These are phyloP conservation scores for Accipiter virgatus DNA, from an alignment of 2,113 vertebrate species.

Conservation along the genomic window DNA sequence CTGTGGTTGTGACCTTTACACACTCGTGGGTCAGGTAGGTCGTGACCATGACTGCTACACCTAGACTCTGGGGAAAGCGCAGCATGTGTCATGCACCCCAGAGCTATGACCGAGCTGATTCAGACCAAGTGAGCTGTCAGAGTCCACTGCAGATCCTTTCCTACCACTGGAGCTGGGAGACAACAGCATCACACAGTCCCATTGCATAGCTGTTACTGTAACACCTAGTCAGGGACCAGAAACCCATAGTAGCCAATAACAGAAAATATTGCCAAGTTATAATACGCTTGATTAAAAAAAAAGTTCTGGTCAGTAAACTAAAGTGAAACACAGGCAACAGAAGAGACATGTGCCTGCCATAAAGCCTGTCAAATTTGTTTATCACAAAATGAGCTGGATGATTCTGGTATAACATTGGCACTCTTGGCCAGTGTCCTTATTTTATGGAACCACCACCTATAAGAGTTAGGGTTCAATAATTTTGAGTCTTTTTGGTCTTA, in stretches of 20 bases:
- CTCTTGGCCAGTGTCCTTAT: background rate
- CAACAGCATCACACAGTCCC: background rate
- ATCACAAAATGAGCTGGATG: background rate
- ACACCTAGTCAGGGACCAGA: background rate
- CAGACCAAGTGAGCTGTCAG: background rate
- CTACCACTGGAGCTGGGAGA: background rate
- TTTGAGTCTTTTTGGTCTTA: background rate
- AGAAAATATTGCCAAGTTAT: background rate
- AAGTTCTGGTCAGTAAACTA: background rate
- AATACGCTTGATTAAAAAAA: background rate
- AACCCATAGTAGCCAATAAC: background rate
- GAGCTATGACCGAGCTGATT: background rate
- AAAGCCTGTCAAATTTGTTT: background rate
- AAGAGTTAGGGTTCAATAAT: background rate
- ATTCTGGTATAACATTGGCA: background rate
- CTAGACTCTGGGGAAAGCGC: background rate
- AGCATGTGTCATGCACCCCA: background rate
- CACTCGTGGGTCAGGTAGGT: rapidly evolving
- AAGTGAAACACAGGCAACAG: background rate
- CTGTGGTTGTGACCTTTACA: background rate
- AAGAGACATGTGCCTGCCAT: background rate
- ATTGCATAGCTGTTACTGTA: background rate
- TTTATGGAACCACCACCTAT: background rate
- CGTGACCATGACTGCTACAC: background rate
- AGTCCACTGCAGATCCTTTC: background rate